Percentiles rank a stretch among this genome's conserved stretches.
phyloP scores from a whole-genome alignment of 2,888 invertebrate species.

The Desoria tigrina region DNA sequence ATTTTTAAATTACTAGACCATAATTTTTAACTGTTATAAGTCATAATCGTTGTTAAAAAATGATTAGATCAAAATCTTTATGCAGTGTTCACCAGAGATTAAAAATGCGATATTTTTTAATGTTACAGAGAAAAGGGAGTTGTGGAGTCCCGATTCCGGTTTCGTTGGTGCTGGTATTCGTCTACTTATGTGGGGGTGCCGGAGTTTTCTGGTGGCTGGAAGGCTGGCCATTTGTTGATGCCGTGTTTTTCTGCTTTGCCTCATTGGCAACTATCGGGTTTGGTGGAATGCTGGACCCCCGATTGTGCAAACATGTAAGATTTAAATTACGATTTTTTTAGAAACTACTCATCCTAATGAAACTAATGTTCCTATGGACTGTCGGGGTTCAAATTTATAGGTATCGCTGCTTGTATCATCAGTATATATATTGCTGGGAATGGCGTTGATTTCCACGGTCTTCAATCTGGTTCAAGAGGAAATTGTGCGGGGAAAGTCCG shows the following conservation, averaged over 20 bases:
- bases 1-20: no score
- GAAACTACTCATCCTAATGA: neutral
- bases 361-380: neutral
- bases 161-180: constrained; percentile 51
- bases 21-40: no score
- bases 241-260: constrained; percentile 54
- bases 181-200: constrained; percentile 53
- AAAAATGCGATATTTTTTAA: no score
- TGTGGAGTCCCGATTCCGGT: constrained; percentile 53
- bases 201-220: constrained; percentile 54
- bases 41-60: no score
- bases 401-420: constrained; percentile 76
- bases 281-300: constrained; percentile 59
- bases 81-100: no score
- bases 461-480: constrained; percentile 83
- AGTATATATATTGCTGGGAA: constrained; percentile 77
- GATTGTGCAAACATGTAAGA: constrained; percentile 53
- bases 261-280: constrained; percentile 75
- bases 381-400: constrained; percentile 26
- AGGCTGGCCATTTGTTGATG: constrained; percentile 53
- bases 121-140: constrained; percentile 39
- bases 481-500: constrained; percentile 59
- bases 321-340: neutral
- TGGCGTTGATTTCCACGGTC: constrained; percentile 84
- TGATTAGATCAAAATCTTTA: no score